These are phyloP conservation scores for Galaxea fascicularis DNA, from an alignment of 92 coral and sea anemone species.

Conservation along the genomic window DNA sequence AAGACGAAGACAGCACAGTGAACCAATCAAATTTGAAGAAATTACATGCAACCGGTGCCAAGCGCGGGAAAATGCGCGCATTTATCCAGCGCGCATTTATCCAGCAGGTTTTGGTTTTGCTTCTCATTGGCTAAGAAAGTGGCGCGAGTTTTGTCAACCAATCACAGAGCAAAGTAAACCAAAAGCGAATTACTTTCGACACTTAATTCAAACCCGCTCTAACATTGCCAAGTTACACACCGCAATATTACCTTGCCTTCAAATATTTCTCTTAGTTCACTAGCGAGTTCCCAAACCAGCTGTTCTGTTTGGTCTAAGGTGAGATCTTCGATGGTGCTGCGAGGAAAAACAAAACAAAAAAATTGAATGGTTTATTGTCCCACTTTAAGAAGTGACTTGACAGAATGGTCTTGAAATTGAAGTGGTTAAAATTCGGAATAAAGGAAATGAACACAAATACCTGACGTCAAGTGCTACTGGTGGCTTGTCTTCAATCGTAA, in stretches of 20 bases:
- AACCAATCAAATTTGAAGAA: too few relatives aligned
- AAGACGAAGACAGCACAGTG: too few relatives aligned
- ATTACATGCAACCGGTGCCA: too few relatives aligned
- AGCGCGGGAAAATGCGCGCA: too few relatives aligned
- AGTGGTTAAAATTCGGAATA: not conserved
- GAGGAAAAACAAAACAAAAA: not conserved
- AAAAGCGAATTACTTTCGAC: too few relatives aligned
- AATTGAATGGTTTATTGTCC: not conserved
- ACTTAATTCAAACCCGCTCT: not conserved
- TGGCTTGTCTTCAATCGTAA: slow-evolving; percentile 71
- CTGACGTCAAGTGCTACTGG: slow-evolving; percentile 58
- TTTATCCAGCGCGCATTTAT: too few relatives aligned
- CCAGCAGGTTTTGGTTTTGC: too few relatives aligned
- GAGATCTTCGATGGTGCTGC: slow-evolving; percentile 84
- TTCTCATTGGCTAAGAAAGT: too few relatives aligned
- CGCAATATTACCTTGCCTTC: slow-evolving; percentile 82
- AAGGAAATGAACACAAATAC: slow-evolving; percentile 30
- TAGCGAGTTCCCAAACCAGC: slow-evolving; percentile 72
- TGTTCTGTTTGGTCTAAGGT: slow-evolving; percentile 76
- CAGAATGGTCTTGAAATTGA: not conserved
- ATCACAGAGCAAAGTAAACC: too few relatives aligned
- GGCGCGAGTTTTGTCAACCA: too few relatives aligned
- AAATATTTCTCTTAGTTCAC: slow-evolving; percentile 79
- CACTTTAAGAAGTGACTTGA: not conserved
- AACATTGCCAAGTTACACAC: not conserved